A percentile compares a stretch with the other conserved stretches of the same genome.
Conservation (phyloP, 2,888 invertebrate genomes). For the Blera fallax region DNA sequence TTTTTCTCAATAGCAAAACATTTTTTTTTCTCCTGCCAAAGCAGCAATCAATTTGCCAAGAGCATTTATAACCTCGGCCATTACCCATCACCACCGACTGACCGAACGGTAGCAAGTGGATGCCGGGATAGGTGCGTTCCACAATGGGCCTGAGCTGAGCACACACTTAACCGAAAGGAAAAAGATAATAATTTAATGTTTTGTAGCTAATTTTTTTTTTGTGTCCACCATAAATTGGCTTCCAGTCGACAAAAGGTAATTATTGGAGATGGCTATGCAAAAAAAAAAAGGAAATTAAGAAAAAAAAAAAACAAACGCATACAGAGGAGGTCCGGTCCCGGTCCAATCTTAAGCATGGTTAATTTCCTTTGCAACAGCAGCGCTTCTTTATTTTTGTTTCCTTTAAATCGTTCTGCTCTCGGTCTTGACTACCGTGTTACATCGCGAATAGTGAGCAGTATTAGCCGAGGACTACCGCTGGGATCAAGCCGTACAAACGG, state of each 20-base stretch:
- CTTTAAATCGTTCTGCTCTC: constrained; percentile 1
- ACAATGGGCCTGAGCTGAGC: constrained; percentile 34
- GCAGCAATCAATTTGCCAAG: constrained; percentile 44
- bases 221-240: constrained; percentile 60
- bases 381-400: neutral
- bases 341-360: neutral
- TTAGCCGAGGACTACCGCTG: constrained; percentile 9
- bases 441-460: constrained; percentile 9
- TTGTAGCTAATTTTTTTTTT: constrained; percentile 53
- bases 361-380: constrained; percentile 30
- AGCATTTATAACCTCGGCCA: constrained; percentile 51
- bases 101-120: constrained; percentile 47
- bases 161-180: constrained; percentile 41
- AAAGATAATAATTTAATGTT: constrained; percentile 62
- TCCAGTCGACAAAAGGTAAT: constrained; percentile 64
- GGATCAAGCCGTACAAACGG: constrained; percentile 21
- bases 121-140: constrained; percentile 22
- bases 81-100: constrained; percentile 36
- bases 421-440: constrained; percentile 57
- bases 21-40: neutral
- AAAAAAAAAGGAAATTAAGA: constrained; percentile 25
- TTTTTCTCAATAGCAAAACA: neutral
- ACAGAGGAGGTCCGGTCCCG: neutral
- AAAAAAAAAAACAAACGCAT: neutral
- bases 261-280: constrained; percentile 59